These are phyloP conservation scores for Chloroclysta siterata DNA, from an alignment of 2,888 invertebrate species.

Conservation along the genomic window DNA sequence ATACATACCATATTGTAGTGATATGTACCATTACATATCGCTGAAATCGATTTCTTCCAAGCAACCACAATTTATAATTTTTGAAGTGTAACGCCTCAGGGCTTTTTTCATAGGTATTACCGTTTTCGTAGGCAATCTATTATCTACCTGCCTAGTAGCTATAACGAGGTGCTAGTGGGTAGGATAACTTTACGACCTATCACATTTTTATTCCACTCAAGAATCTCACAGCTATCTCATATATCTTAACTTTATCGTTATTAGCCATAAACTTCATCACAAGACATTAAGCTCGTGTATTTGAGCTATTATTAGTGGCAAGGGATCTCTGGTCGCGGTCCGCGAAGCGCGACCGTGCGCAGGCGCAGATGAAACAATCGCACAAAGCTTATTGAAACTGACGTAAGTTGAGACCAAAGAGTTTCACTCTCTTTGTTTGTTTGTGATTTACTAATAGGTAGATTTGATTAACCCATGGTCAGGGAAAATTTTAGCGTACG, in stretches of 20 bases:
- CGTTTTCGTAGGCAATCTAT: no score
- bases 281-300: constrained; percentile 37
- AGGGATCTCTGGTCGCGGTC: constrained; percentile 42
- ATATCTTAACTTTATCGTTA: constrained; percentile 22
- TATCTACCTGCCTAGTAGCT: no score
- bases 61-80: no score
- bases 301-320: constrained; percentile 42
- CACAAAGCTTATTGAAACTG: constrained; percentile 20
- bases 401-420: constrained; percentile 19
- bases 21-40: no score
- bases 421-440: constrained; percentile 1
- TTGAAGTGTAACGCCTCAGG: no score
- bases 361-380: constrained; percentile 24
- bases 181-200: constrained; percentile 5
- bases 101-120: no score
- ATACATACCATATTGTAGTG: no score
- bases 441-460: constrained; percentile 18
- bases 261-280: constrained; percentile 34
- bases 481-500: neutral
- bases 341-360: constrained; percentile 44
- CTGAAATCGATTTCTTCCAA: no score
- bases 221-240: constrained; percentile 17
- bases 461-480: constrained; percentile 12
- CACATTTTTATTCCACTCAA: constrained; percentile 11
- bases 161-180: no score